phyloP scores from a whole-genome alignment of 2,888 invertebrate species.

The Ephialtes manifestator region DNA sequence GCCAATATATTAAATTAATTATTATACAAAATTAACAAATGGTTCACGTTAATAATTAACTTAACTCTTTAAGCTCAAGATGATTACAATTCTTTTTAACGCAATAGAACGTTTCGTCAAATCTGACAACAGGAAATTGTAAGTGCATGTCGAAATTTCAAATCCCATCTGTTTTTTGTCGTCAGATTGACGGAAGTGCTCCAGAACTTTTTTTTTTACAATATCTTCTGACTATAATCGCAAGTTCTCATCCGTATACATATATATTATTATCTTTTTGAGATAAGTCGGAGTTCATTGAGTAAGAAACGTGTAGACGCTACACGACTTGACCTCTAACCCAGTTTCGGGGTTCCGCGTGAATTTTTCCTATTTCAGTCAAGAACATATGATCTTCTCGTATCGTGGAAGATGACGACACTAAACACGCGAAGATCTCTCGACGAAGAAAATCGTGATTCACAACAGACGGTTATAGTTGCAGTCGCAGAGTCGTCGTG shows the following conservation, averaged over 20 bases:
- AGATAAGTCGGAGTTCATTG: conserved; percentile 23
- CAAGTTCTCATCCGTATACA: neutral
- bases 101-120: too few species aligned
- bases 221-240: conserved; percentile 7
- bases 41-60: too few species aligned
- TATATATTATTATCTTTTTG: conserved; percentile 28
- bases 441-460: conserved; percentile 18
- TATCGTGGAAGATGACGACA: neutral
- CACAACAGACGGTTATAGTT: conserved; percentile 30
- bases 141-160: too few species aligned
- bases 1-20: too few species aligned
- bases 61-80: neutral
- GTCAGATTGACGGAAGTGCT: neutral
- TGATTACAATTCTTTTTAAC: conserved; percentile 1
- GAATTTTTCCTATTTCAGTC: conserved; percentile 13
- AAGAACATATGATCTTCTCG: conserved; percentile 3
- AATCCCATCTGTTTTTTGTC: conserved; percentile 2
- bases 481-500: conserved; percentile 18
- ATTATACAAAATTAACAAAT: too few species aligned
- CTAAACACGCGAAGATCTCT: neutral
- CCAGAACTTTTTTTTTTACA: neutral
- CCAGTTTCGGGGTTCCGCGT: conserved; percentile 34
- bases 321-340: conserved; percentile 37
- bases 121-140: neutral
- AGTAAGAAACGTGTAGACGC: conserved; percentile 8